Base-by-base conservation (phyloP, 2,797 vertebrate genomes). In the Enteromius viviparus region DNA sequence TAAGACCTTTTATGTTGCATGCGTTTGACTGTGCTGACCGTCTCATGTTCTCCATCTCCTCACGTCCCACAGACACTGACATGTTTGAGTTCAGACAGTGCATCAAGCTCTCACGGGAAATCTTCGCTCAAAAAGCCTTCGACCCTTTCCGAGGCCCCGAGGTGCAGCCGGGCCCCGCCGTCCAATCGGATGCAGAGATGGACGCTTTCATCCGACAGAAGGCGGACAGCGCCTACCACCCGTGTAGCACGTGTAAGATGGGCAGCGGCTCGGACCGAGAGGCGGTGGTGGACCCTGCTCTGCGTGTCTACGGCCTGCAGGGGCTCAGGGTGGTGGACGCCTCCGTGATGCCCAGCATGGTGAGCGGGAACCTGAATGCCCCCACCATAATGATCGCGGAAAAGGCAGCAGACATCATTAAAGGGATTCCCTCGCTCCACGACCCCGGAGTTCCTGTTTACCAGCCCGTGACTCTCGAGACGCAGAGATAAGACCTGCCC, bases 351-450 rank as follows among this genome's bases (percentile, higher is more conserved):
- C 98, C 98, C 86, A 99, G 97, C n/a, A 32, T 99, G 7, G 94
- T 98, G 87, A 98, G 97, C 1, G 98, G 98, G 65, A 99, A 99
- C 92, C 88, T 99, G 23, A 99, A 99, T 0, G 96, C 97, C 8
- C 98, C 98, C 21, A 98, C 97, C 17, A 94, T 99, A 89, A 99
- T 99, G 98, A 94, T 99, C 0, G 98, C 98, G 1, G 98, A 99
- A 91, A 99, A 99, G 88, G 94, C 95, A 1, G 96, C 97, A 0
- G 98, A 99, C 88, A 91, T 96, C 29, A 97, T 99, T 85, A 96
- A 93, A 90, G 96, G 96, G 17, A 88, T 90, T 17, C 95, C 95
- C 0, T 64, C 92, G 0, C 96, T 97, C 14, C 82, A 86, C 1
- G 96, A 97, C 58, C 80, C 89, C 1, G 92, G 91, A 0, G 90